Evolutionary conservation across 1,140 invertebrate genomes (phyloP), one percentile per base, ranked within the genome.

Genomic region (Drosophila sturtevanti): DNA sequence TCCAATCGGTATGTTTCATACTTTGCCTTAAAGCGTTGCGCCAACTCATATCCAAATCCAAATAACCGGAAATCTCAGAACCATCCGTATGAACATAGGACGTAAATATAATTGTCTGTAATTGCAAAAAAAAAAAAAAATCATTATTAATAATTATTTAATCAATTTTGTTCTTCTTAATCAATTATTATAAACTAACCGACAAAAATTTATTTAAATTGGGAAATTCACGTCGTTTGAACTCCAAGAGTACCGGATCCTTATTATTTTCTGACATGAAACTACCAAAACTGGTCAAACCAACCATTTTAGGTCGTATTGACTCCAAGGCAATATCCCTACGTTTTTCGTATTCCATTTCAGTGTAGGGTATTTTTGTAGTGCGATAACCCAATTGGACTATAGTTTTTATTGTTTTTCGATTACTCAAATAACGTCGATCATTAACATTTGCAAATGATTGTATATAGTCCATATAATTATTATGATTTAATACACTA

Each of bases 41-140:
- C 68, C 86, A 87, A 51, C 91, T 92, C 31, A 73, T 62, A 6
- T 76, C 91, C 68, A 87, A 76, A 24, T 92, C 91, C 4, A 92
- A 70, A 38, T 92, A 92, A 1, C 81, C 84, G 0, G 91, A 90
- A 14, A 84, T 68, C 16, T 91, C 86, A 0, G 82, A 89, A 0
- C 91, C 84, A 5, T 78, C 68, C 4, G 31, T 22, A 16, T 70
- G 22, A 0, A 60, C 44, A 52, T 65, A 77, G 0, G 79, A 74
- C 1, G 82, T 60, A 35, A 91, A 92, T 2, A 91, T 86, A 9
- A 92, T 92, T 14, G 91, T 91, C 91, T 92, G 21, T 7, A 34
- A n/a, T n/a, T n/a, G n/a, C n/a, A n/a, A n/a, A n/a, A n/a, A 38
- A 22, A 4, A 1, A 2, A n/a, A 12, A 11, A 7, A 62, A 12